A percentile compares a stretch with the other conserved stretches of the same genome.
phyloP scores from a whole-genome alignment of 2,113 vertebrate genomes.

The Struthio camelus region DNA sequence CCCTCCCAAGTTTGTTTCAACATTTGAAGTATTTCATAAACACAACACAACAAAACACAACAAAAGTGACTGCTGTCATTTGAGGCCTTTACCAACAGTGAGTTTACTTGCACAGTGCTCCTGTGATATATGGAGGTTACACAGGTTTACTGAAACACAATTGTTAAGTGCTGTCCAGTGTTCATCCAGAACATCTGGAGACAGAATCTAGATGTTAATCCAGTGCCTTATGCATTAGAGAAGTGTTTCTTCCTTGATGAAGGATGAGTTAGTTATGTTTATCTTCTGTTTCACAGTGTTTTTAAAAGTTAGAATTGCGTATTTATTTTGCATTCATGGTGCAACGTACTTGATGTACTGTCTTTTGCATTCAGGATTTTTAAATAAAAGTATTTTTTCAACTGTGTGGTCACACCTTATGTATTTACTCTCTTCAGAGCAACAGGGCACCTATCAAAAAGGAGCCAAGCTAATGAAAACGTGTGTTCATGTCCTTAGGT shows the following conservation, averaged over 20 bases:
- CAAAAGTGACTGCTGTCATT: background rate
- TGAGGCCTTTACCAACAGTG: background rate
- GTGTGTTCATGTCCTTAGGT: fast-evolving
- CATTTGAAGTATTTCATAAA: background rate
- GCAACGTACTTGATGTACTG: background rate
- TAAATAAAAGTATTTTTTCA: conserved; percentile 13
- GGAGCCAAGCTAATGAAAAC: background rate
- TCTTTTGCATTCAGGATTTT: background rate
- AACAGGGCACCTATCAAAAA: background rate
- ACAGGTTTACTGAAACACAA: background rate
- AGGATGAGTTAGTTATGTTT: background rate
- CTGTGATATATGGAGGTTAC: background rate
- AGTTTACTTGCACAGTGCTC: background rate
- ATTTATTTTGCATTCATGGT: background rate
- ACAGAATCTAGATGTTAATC: background rate
- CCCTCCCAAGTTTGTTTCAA: background rate
- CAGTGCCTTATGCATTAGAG: background rate
- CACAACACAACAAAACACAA: background rate
- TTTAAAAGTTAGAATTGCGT: background rate
- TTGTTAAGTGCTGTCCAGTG: background rate
- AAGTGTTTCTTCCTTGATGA: background rate
- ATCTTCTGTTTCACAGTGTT: background rate
- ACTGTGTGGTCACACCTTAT: background rate
- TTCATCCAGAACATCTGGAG: background rate
- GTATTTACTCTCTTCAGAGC: background rate